phyloP scores from a whole-genome alignment of 30 jellyfish, hydroid and myxozoan species.

The Nemopilema nomurai region DNA sequence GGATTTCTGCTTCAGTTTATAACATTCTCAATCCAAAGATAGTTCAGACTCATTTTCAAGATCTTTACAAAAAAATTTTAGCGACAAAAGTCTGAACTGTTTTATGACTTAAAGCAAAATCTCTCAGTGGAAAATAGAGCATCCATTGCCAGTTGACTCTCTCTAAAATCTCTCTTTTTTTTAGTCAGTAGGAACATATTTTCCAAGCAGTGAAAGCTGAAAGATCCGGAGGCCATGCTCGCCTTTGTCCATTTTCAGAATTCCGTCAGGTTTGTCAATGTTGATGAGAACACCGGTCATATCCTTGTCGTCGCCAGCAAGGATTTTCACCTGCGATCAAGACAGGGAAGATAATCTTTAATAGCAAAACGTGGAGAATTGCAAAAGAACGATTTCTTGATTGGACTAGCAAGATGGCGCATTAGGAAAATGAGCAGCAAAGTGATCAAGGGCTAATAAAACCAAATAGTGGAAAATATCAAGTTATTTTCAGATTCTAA shows the following conservation, averaged over 20 bases:
- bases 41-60: too few relatives aligned
- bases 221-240: constrained; percentile 64
- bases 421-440: too few relatives aligned
- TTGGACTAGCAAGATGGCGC: too few relatives aligned
- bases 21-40: too few relatives aligned
- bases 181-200: constrained; percentile 69
- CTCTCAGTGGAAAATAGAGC: background rate
- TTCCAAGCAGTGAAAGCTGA: constrained; percentile 78
- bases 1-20: too few relatives aligned
- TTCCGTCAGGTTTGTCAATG: constrained; percentile 95
- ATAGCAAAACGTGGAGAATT: too few relatives aligned
- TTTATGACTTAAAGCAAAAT: background rate
- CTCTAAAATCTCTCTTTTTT: background rate
- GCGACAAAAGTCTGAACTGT: background rate
- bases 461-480: too few relatives aligned
- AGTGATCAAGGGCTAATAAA: too few relatives aligned
- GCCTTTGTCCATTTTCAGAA: constrained; percentile 71
- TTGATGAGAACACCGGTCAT: constrained; percentile 81
- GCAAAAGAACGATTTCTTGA: too few relatives aligned
- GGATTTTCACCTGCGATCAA: constrained; percentile 78
- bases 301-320: constrained; percentile 77
- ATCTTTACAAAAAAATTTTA: background rate
- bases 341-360: too few relatives aligned
- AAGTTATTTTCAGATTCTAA: too few relatives aligned
- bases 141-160: background rate